phyloP scores from a whole-genome alignment of 2,113 vertebrate species.

The Genyomyrus donnyi region DNA sequence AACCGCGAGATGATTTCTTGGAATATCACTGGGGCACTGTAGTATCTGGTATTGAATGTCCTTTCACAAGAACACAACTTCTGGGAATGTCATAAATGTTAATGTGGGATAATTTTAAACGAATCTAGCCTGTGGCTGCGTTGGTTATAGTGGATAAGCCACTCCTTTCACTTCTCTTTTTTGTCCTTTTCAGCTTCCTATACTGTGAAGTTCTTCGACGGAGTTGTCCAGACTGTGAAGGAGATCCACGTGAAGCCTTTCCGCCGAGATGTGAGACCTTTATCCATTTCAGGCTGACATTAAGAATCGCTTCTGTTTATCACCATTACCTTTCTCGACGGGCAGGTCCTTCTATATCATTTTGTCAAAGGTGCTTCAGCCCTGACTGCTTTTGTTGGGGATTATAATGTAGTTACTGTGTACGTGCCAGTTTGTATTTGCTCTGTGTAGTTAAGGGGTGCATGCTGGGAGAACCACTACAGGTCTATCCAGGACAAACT shows the following conservation, averaged over 20 bases:
- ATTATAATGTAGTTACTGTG: background rate
- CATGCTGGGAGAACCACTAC: background rate
- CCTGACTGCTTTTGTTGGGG: background rate
- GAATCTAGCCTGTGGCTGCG: background rate
- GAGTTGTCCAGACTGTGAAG: conserved; percentile 91
- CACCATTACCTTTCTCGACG: background rate
- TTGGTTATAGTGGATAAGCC: background rate
- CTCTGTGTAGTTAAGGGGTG: background rate
- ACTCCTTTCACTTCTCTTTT: background rate
- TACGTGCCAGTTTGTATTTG: background rate
- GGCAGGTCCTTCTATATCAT: background rate
- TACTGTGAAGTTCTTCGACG: conserved; percentile 94
- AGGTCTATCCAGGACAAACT: background rate
- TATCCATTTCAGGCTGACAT: background rate
- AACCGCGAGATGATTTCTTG: background rate
- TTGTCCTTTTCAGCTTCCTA: conserved; percentile 69
- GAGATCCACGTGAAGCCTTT: conserved; percentile 87
- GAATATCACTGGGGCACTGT: background rate
- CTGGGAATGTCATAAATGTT: background rate
- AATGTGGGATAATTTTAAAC: background rate
- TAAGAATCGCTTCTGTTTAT: background rate
- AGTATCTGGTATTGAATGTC: background rate
- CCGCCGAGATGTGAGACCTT: conserved; percentile 69
- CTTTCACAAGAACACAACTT: background rate
- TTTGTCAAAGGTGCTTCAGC: background rate